Evolutionary conservation across 2,797 vertebrate genomes (phyloP).

Genomic region (Pipistrellus pipistrellus): DNA sequence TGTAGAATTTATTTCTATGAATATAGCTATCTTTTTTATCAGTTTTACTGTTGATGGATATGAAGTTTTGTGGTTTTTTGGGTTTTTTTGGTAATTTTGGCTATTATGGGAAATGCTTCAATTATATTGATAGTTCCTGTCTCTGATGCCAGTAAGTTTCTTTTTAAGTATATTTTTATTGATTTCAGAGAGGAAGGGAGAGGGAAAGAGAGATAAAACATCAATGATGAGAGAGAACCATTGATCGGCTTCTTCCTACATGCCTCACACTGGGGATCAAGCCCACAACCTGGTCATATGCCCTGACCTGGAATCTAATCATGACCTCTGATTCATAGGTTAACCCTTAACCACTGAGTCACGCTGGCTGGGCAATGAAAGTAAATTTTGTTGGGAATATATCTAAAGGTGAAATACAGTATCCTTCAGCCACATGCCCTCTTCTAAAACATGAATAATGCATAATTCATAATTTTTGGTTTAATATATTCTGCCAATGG

Average conservation of each 20-base stretch:
- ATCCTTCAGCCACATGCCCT: too few relatives aligned
- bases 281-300: too few relatives aligned
- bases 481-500: constrained; percentile 1
- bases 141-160: neutral
- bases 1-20: constrained; percentile 6
- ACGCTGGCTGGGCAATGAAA: too few relatives aligned
- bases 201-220: too few relatives aligned
- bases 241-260: too few relatives aligned
- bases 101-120: neutral
- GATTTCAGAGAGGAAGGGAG: too few relatives aligned
- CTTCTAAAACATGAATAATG: neutral
- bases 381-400: neutral
- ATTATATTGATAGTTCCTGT: neutral
- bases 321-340: too few relatives aligned
- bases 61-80: neutral
- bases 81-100: constrained; percentile 15
- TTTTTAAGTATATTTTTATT: too few relatives aligned
- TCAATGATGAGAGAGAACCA: too few relatives aligned
- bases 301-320: too few relatives aligned
- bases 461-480: neutral
- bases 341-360: too few relatives aligned
- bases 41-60: neutral
- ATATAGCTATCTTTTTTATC: constrained; percentile 7
- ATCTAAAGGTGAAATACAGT: neutral
- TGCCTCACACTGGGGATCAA: too few relatives aligned